phyloP scores from a whole-genome alignment of 2,797 vertebrate genomes.

The Cynodonichthys magdalenae region DNA sequence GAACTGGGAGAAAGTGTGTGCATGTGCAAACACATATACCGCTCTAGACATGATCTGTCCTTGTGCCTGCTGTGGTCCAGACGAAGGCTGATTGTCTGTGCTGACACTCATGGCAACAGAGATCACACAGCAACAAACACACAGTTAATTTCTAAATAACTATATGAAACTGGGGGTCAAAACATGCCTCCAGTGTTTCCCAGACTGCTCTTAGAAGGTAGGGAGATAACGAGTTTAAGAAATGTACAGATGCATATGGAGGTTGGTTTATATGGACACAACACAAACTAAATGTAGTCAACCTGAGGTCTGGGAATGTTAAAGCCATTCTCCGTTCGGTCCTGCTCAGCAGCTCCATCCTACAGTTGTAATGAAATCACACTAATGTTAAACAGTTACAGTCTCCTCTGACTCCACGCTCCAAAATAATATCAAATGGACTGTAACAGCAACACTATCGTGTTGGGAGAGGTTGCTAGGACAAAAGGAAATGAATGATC shows the following conservation, averaged over 20 bases:
- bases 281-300: constrained; percentile 46
- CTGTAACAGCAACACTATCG: constrained; percentile 55
- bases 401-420: constrained; percentile 45
- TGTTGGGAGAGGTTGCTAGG: constrained; percentile 30
- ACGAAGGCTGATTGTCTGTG: constrained; percentile 58
- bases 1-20: constrained; percentile 21
- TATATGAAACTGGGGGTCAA: constrained; percentile 8
- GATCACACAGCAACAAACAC: constrained; percentile 46
- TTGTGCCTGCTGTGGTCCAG: constrained; percentile 66
- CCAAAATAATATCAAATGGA: constrained; percentile 52
- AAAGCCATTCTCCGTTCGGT: constrained; percentile 66
- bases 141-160: constrained; percentile 12
- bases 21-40: constrained; percentile 9
- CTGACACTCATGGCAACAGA: constrained; percentile 66
- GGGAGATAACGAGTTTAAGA: constrained; percentile 1
- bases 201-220: background rate
- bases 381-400: constrained; percentile 69
- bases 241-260: constrained; percentile 1
- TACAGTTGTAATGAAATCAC: constrained; percentile 72
- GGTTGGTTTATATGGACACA: constrained; percentile 4
- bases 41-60: constrained; percentile 62
- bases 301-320: constrained; percentile 65
- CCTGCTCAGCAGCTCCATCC: constrained; percentile 67
- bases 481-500: constrained; percentile 32
- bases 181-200: constrained; percentile 6